These are phyloP conservation scores for Drosophila repleta DNA, from an alignment of 1,140 invertebrate species.

Conservation along the genomic window DNA sequence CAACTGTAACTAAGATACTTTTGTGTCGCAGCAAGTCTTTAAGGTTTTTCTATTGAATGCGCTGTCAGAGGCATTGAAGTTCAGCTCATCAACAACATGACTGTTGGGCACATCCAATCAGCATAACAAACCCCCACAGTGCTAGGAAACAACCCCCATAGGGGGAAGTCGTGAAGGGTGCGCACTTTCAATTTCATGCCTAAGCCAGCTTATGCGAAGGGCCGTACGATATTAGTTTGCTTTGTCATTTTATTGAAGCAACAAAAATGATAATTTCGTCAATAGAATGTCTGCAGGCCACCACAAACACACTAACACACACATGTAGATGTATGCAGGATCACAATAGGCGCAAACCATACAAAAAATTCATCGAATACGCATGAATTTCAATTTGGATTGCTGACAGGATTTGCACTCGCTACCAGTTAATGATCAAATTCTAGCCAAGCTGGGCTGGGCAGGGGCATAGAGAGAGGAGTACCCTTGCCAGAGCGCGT, in stretches of 20 bases:
- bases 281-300: conserved; percentile 51
- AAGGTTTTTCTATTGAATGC: conserved; percentile 4
- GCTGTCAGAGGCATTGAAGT: conserved; percentile 14
- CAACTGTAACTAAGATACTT: conserved; percentile 11
- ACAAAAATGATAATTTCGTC: conserved; percentile 79
- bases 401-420: conserved; percentile 59
- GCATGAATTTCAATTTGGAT: conserved; percentile 76
- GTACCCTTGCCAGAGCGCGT: neutral
- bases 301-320: conserved; percentile 28
- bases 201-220: conserved; percentile 58
- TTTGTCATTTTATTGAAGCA: conserved; percentile 80
- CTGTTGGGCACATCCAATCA: conserved; percentile 44
- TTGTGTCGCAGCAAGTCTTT: neutral
- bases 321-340: conserved; percentile 30
- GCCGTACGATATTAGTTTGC: conserved; percentile 62
- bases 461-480: neutral
- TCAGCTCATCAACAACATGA: conserved; percentile 42
- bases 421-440: conserved; percentile 70
- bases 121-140: conserved; percentile 32
- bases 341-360: conserved; percentile 21
- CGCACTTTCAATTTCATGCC: conserved; percentile 64
- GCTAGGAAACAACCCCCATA: neutral
- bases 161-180: neutral
- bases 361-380: conserved; percentile 53
- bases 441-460: conserved; percentile 31